These are phyloP conservation scores for Forbesichthys agassizii DNA, from an alignment of 2,113 vertebrate species.

Conservation along the genomic window DNA sequence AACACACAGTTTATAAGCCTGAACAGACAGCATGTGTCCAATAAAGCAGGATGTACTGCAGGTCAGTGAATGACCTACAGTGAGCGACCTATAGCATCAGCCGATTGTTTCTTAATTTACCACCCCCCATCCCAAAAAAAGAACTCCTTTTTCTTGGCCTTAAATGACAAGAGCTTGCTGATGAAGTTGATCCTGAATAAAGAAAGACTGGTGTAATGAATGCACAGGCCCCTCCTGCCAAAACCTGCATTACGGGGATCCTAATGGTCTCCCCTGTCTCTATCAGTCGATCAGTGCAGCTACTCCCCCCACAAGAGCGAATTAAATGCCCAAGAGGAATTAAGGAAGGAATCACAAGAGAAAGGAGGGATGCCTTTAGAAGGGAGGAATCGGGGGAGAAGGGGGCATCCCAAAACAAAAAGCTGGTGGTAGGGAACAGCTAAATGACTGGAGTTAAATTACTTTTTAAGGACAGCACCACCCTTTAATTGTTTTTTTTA, in stretches of 20 bases:
- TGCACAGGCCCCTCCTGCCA: constrained; percentile 42
- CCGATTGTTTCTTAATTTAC: constrained; percentile 25
- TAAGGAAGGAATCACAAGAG: constrained; percentile 21
- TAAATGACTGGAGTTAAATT: too few species aligned
- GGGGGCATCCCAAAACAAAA: not conserved
- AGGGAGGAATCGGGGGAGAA: not conserved
- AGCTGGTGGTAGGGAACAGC: not conserved
- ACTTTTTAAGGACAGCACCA: too few species aligned
- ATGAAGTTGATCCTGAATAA: constrained; percentile 62
- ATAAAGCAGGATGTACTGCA: constrained; percentile 26
- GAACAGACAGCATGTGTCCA: constrained; percentile 30
- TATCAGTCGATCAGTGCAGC: constrained; percentile 38
- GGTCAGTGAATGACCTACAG: constrained; percentile 22
- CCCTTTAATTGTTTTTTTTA: too few species aligned
- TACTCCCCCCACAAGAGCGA: constrained; percentile 29
- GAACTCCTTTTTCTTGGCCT: constrained; percentile 35
- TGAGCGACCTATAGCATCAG: not conserved
- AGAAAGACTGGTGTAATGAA: constrained; percentile 49
- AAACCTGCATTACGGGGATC: constrained; percentile 58
- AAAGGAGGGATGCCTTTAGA: not conserved
- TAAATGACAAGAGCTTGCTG: constrained; percentile 57
- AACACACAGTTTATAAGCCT: constrained; percentile 34
- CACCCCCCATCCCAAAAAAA: constrained; percentile 2
- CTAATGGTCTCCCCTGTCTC: constrained; percentile 46
- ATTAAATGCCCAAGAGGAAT: constrained; percentile 43